phyloP scores from a whole-genome alignment of 2,113 vertebrate genomes.

The Oreochromis tanganicae region DNA sequence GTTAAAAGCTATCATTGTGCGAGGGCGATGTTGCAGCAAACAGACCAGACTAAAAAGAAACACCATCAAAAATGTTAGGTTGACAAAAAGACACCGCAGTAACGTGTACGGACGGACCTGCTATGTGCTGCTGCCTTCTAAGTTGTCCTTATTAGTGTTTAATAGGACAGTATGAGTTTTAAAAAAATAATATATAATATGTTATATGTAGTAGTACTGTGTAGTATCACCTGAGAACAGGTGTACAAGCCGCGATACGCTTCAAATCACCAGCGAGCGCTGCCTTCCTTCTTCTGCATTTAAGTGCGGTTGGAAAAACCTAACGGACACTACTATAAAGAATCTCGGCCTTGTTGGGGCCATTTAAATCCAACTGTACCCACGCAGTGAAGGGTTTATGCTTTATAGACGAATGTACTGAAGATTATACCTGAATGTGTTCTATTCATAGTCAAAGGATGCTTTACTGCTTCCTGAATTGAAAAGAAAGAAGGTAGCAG shows the following conservation, averaged over 20 bases:
- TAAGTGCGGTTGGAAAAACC: background rate
- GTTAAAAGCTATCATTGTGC: background rate
- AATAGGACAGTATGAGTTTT: background rate
- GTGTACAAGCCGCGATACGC: background rate
- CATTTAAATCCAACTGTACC: background rate
- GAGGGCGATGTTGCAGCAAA: background rate
- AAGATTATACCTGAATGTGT: background rate
- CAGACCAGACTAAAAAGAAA: background rate
- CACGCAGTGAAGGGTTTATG: background rate
- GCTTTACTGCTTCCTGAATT: background rate
- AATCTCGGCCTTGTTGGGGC: background rate
- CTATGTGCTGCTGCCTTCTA: background rate
- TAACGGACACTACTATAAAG: background rate
- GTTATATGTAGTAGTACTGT: background rate
- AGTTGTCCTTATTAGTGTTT: background rate
- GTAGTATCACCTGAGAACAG: background rate
- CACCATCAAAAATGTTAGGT: background rate
- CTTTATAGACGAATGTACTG: background rate
- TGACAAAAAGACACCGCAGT: too few relatives aligned
- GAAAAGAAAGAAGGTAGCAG: background rate
- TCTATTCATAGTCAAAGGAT: background rate
- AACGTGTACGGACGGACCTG: background rate
- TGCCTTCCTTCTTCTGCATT: background rate
- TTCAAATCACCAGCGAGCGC: background rate
- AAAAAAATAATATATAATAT: background rate